Evolutionary conservation across 2,888 invertebrate genomes (phyloP).

Genomic region (Drosophila prostipennis): DNA sequence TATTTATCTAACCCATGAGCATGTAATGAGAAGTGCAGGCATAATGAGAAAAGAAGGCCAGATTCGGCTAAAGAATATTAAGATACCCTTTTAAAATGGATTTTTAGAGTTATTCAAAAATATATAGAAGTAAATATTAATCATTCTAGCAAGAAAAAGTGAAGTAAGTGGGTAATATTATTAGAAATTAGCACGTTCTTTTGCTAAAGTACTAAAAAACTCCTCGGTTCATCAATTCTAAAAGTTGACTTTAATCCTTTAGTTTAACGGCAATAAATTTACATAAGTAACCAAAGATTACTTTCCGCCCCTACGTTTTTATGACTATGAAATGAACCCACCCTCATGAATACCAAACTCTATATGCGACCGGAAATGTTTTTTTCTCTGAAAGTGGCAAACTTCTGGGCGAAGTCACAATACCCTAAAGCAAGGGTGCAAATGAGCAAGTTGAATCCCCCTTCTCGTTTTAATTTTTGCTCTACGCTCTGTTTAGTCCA

Average conservation of each 20-base stretch:
- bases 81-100: constrained; percentile 1
- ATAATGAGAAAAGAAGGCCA: constrained; percentile 1
- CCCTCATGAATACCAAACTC: neutral
- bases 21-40: constrained; percentile 24
- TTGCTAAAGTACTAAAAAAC: no score
- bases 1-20: constrained; percentile 32
- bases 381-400: constrained; percentile 17
- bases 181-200: no score
- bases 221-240: no score
- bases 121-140: no score
- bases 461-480: constrained; percentile 11
- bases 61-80: neutral
- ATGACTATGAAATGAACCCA: neutral
- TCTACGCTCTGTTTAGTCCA: constrained; percentile 28
- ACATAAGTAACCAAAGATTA: constrained; percentile 21
- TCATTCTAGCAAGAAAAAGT: no score
- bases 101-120: no score
- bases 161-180: no score
- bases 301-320: constrained; percentile 20
- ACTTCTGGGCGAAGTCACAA: constrained; percentile 12
- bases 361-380: constrained; percentile 20
- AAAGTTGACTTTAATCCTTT: constrained; percentile 10
- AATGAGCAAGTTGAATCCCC: constrained; percentile 26
- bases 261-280: constrained; percentile 19
- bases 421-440: constrained; percentile 30